These are phyloP conservation scores for Euphydryas editha DNA, from an alignment of 2,888 invertebrate genomes.

Conservation along the genomic window DNA sequence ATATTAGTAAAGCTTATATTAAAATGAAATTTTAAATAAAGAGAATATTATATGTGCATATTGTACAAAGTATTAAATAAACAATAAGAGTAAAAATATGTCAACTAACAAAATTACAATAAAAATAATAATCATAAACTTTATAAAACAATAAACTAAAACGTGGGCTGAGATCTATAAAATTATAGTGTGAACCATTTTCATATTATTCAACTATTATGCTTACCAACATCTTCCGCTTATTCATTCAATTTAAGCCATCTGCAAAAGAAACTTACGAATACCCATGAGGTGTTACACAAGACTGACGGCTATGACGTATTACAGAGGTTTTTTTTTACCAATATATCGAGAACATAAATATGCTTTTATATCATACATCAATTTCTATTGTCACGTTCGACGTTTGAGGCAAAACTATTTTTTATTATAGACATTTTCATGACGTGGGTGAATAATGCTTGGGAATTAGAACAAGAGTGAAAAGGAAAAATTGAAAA, in stretches of 20 bases:
- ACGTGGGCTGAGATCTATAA: too few species aligned
- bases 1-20: too few species aligned
- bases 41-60: too few species aligned
- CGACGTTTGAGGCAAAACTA: conserved; percentile 58
- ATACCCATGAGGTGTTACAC: conserved; percentile 70
- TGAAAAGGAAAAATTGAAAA: background rate
- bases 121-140: too few species aligned
- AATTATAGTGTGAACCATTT: too few species aligned
- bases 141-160: too few species aligned
- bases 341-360: conserved; percentile 75
- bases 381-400: conserved; percentile 75
- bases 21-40: too few species aligned
- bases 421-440: conserved; percentile 50
- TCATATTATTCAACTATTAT: too few species aligned
- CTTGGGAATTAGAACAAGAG: conserved; percentile 7
- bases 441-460: conserved; percentile 46
- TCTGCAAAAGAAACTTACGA: conserved; percentile 56
- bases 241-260: conserved; percentile 36
- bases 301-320: conserved; percentile 80
- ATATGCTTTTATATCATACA: conserved; percentile 82
- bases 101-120: too few species aligned
- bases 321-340: conserved; percentile 77
- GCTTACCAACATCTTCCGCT: background rate
- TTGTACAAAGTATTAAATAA: too few species aligned
- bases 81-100: too few species aligned